Evolutionary conservation across 2,797 vertebrate species (phyloP).

Genomic region (Artibeus jamaicensis): DNA sequence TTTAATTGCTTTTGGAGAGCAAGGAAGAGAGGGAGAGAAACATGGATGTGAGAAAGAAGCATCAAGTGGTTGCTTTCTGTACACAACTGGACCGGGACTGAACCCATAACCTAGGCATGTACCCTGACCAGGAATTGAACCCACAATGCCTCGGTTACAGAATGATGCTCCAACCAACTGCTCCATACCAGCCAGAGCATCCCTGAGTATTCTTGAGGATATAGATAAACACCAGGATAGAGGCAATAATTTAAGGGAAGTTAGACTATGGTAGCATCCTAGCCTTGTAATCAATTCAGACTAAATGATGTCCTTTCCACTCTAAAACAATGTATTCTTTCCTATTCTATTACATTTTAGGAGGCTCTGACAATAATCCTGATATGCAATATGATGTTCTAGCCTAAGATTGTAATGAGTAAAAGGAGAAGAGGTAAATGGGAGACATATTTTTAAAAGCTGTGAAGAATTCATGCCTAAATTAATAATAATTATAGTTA

Average conservation of each 20-base stretch:
- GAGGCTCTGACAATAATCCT: not conserved
- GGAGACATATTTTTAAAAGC: not conserved
- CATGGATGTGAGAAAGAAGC: not conserved
- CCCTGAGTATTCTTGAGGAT: not conserved
- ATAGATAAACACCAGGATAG: not conserved
- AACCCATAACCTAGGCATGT: not conserved
- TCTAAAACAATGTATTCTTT: not conserved
- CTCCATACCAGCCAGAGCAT: not conserved
- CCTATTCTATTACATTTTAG: slow-evolving; percentile 4
- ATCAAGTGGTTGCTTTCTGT: too few relatives aligned
- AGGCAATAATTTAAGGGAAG: not conserved
- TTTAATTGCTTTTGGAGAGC: not conserved
- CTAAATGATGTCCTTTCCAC: not conserved
- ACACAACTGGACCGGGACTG: not conserved
- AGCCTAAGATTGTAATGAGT: not conserved
- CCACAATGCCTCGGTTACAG: not conserved
- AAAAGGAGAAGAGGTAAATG: slow-evolving; percentile 2
- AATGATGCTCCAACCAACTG: not conserved
- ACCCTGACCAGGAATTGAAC: not conserved
- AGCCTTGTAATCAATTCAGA: not conserved
- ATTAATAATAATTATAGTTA: slow-evolving; percentile 25
- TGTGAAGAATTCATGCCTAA: not conserved
- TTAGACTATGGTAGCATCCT: not conserved
- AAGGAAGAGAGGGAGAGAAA: not conserved
- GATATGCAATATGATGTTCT: not conserved